Evolutionary conservation across 1,140 invertebrate species (phyloP), one percentile per base, ranked within the genome.

Genomic region (Melipona quadrifasciata): DNA sequence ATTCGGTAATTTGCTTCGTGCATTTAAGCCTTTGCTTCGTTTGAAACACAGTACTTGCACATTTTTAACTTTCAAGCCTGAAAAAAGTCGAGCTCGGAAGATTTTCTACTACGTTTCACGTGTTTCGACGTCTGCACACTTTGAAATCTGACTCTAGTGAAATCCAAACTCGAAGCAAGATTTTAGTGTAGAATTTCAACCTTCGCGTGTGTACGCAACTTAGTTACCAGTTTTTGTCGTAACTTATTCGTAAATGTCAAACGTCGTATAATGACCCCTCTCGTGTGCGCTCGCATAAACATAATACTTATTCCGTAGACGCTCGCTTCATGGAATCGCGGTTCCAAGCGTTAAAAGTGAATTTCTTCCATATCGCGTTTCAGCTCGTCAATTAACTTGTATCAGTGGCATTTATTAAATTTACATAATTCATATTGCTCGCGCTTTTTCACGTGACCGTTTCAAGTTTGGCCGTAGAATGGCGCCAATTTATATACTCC

Each of bases 381-480:
- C 27, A 47, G 17, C 34, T 80, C 24, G 79, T 72, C 61, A 61
- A 73, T 80, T 80, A 73, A 47, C 47, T 73, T 19, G 10, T 11
- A 73, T 51, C 19, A 21, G 2, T 17, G 5, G 51, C 51, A 39
- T 16, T 21, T 72, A 71, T 71, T 57, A 71, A 61, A 39, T 47
- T 71, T 53, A n/a, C 77, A 34, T 79, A 68, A 79, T 79, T 79
- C 55, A 78, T 68, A 76, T 68, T 34, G 58, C 31, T 75, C 73
- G 21, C 12, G 31, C 21, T 68, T 79, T 79, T 53, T 55, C 65
- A 14, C 64, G 75, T 17, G 39, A 55, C n/a, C 2, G 51, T 27
- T 21, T 21, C 75, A 51, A 24, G 34, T 34, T 53, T 39, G 39
- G n/a, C 31, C 31, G 31, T 24, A 16, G 27, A 5, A 17, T 19